These are phyloP conservation scores for Cryptus armator DNA, from an alignment of 2,888 invertebrate genomes.

Conservation along the genomic window DNA sequence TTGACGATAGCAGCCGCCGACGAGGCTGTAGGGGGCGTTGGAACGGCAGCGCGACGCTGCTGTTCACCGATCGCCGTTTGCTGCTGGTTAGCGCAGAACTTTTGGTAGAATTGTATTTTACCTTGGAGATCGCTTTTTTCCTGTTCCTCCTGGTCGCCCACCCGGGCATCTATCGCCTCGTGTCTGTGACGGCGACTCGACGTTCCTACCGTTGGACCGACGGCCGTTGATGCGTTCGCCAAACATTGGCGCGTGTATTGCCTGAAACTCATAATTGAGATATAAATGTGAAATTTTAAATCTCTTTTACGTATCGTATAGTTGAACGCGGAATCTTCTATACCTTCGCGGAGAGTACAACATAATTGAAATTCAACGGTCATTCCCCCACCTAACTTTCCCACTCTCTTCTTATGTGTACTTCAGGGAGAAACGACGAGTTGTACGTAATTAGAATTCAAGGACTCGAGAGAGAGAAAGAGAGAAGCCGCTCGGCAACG, in stretches of 20 bases:
- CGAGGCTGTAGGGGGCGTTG: slow-evolving; percentile 61
- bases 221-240: slow-evolving; percentile 80
- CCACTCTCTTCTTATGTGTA: not conserved
- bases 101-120: slow-evolving; percentile 83
- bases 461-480: slow-evolving; percentile 51
- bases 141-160: slow-evolving; percentile 82
- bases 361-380: slow-evolving; percentile 35
- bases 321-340: too few species aligned
- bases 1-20: slow-evolving; percentile 48
- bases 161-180: slow-evolving; percentile 78
- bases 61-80: slow-evolving; percentile 81
- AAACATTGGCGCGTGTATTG: slow-evolving; percentile 83
- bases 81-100: slow-evolving; percentile 84
- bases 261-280: slow-evolving; percentile 75
- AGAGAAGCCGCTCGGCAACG: not conserved
- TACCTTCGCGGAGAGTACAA: slow-evolving; percentile 5
- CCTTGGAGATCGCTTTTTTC: slow-evolving; percentile 83
- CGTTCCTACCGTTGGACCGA: slow-evolving; percentile 78
- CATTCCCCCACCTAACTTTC: not conserved
- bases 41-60: slow-evolving; percentile 87
- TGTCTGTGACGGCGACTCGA: slow-evolving; percentile 76
- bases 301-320: not conserved
- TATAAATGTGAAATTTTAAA: slow-evolving; percentile 4
- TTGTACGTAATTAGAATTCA: slow-evolving; percentile 62
- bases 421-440: slow-evolving; percentile 1